A percentile compares a stretch with the other conserved stretches of the same genome.
Evolutionary conservation across 2,113 vertebrate genomes (phyloP).

Genomic region (Microtus oregoni): DNA sequence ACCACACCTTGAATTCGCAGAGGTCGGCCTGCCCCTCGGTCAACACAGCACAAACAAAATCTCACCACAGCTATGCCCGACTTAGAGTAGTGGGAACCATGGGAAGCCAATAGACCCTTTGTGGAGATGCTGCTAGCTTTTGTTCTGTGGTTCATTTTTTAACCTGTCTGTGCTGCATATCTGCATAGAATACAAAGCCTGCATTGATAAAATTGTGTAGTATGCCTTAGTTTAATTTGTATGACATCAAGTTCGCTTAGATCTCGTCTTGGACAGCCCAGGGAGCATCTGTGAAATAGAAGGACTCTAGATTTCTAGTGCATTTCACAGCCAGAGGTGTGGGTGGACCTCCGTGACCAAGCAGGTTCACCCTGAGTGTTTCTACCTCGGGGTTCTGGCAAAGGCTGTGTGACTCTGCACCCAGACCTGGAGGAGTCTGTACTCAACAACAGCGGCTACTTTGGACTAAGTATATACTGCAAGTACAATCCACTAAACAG

Average conservation of each 20-base stretch:
- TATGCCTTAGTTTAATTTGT: conserved; percentile 5
- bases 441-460: neutral
- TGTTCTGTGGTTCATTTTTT: neutral
- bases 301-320: neutral
- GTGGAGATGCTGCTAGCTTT: neutral
- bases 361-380: conserved; percentile 8
- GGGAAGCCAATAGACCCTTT: neutral
- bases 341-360: neutral
- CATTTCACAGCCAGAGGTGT: neutral
- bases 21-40: too few species aligned
- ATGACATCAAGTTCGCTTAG: neutral
- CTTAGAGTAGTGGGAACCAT: neutral
- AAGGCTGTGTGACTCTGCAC: neutral
- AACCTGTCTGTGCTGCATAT: neutral
- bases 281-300: neutral
- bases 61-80: neutral
- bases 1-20: too few species aligned
- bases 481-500: neutral
- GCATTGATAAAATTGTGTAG: neutral
- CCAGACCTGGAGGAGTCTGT: neutral
- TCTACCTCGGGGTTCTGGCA: neutral
- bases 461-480: neutral
- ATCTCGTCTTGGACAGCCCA: neutral
- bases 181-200: neutral
- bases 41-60: too few species aligned